Conservation (phyloP, 2,113 vertebrate species). For the Mesitornis unicolor region DNA sequence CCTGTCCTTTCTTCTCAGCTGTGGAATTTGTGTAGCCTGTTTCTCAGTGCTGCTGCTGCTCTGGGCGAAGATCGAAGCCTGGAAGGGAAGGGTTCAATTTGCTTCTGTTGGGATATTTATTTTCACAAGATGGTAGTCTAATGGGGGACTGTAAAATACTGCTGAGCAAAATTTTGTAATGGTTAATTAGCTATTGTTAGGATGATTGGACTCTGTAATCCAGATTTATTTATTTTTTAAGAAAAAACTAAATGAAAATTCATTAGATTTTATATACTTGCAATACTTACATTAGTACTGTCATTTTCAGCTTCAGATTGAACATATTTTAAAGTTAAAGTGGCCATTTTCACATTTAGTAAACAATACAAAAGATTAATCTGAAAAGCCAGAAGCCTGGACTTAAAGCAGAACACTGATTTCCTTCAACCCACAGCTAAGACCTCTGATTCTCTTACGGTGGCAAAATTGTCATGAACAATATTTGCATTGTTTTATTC, state of each 20-base stretch:
- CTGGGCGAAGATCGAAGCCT: not conserved
- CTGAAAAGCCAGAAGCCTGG: not conserved
- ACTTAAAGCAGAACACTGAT: not conserved
- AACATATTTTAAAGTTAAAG: not conserved
- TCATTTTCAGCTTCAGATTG: not conserved
- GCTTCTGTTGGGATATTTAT: not conserved
- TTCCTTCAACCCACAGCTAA: constrained; percentile 14
- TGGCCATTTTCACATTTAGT: not conserved
- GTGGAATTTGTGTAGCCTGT: not conserved
- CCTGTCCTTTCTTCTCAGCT: not conserved
- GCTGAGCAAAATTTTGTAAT: not conserved
- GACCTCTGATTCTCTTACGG: constrained; percentile 18
- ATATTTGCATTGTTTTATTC: constrained; percentile 56
- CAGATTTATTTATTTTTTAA: not conserved
- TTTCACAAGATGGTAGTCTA: not conserved
- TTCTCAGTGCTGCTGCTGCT: not conserved
- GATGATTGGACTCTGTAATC: not conserved
- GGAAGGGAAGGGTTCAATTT: not conserved
- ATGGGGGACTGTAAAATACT: not conserved
- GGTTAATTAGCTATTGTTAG: not conserved
- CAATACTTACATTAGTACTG: not conserved
- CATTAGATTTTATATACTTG: not conserved
- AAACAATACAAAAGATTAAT: not conserved
- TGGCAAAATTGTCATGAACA: constrained; percentile 34
- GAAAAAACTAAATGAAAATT: not conserved